These are phyloP conservation scores for Caenorhabditis imperialis DNA, from an alignment of 2,888 invertebrate genomes.

Conservation along the genomic window DNA sequence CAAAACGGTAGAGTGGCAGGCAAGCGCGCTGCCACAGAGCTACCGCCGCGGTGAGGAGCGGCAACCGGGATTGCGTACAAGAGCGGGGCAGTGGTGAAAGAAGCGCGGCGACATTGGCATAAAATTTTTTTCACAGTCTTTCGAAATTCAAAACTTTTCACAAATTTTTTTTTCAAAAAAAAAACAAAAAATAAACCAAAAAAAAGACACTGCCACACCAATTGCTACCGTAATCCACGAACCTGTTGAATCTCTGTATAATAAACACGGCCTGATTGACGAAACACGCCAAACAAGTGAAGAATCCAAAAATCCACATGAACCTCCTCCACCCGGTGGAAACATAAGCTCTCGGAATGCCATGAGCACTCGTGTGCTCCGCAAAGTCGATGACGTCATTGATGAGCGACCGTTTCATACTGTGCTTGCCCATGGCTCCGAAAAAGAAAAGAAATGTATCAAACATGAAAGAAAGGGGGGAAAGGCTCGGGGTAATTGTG, in stretches of 20 bases:
- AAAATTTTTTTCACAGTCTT: background rate
- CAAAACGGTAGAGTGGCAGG: background rate
- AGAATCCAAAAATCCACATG: slow-evolving; percentile 73
- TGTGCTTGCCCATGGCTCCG: slow-evolving; percentile 40
- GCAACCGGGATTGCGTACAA: too few species aligned
- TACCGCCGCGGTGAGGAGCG: too few species aligned
- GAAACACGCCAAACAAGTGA: slow-evolving; percentile 72
- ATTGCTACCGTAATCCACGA: too few species aligned
- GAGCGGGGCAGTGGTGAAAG: too few species aligned
- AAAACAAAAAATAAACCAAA: background rate
- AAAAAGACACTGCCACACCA: too few species aligned
- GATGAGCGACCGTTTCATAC: slow-evolving; percentile 50
- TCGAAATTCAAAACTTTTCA: too few species aligned
- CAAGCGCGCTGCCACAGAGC: background rate
- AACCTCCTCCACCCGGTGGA: slow-evolving; percentile 64
- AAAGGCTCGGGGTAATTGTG: slow-evolving; percentile 22
- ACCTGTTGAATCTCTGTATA: slow-evolving; percentile 70
- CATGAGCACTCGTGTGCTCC: slow-evolving; percentile 76
- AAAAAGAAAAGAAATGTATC: slow-evolving; percentile 23
- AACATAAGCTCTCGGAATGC: slow-evolving; percentile 75
- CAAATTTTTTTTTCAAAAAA: too few species aligned
- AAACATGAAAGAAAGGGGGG: too few species aligned
- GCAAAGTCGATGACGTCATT: slow-evolving; percentile 69
- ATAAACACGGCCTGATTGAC: slow-evolving; percentile 73
- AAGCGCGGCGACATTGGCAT: too few species aligned